Percentiles rank a stretch among this genome's conserved stretches.
phyloP scores from a whole-genome alignment of 2,797 vertebrate species.

The Xenentodon cancila region DNA sequence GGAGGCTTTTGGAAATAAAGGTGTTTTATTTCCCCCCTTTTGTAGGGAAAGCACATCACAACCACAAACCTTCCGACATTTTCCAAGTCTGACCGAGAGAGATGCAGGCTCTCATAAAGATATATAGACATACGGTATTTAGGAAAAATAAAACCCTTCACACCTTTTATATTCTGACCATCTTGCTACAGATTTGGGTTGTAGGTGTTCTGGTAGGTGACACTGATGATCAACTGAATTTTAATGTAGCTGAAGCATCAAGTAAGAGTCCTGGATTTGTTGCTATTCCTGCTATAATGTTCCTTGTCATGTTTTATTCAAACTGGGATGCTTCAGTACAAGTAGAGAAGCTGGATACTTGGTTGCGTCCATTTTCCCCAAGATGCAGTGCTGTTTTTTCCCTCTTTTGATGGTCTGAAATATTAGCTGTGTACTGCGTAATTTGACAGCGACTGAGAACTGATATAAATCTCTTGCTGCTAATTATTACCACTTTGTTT shows the following conservation, averaged over 20 bases:
- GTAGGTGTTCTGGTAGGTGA: slow-evolving; percentile 49
- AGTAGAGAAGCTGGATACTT: slow-evolving; percentile 51
- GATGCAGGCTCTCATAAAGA: background rate
- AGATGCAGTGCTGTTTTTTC: slow-evolving; percentile 28
- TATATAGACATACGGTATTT: no score
- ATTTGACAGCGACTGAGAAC: slow-evolving; percentile 15
- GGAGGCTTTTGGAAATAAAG: slow-evolving; percentile 47
- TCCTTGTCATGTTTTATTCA: slow-evolving; percentile 78
- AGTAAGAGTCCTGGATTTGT: slow-evolving; percentile 41
- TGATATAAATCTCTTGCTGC: slow-evolving; percentile 40
- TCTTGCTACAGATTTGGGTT: slow-evolving; percentile 25
- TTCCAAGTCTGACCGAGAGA: background rate
- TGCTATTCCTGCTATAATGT: slow-evolving; percentile 69
- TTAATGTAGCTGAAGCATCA: slow-evolving; percentile 42
- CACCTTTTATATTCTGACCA: slow-evolving; percentile 8
- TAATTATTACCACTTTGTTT: slow-evolving; percentile 52
- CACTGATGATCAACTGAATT: slow-evolving; percentile 38
- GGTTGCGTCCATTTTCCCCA: slow-evolving; percentile 11
- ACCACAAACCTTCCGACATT: slow-evolving; percentile 17
- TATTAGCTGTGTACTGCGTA: slow-evolving; percentile 15
- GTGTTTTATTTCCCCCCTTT: slow-evolving; percentile 53
- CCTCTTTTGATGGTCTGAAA: slow-evolving; percentile 22
- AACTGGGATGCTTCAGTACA: slow-evolving; percentile 52
- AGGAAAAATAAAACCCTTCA: no score
- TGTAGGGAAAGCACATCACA: slow-evolving; percentile 48